Conservation (phyloP, 2,797 vertebrate genomes). For the Nasua narica region DNA sequence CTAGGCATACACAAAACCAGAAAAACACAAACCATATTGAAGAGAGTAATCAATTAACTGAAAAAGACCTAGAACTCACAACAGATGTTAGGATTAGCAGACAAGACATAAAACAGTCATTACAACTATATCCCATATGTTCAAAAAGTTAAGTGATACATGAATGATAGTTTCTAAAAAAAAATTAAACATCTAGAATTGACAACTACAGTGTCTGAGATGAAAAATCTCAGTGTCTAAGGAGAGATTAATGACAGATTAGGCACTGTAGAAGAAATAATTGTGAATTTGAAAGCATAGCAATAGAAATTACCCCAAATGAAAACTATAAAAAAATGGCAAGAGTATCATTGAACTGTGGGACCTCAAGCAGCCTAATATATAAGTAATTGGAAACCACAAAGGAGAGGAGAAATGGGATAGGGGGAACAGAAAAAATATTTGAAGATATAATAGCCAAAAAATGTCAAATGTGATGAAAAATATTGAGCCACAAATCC, state of each 20-base stretch:
- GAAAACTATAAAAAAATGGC: background rate
- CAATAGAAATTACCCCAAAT: background rate
- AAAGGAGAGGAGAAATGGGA: background rate
- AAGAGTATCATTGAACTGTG: background rate
- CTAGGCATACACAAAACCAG: background rate
- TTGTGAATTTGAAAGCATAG: background rate
- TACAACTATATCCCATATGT: background rate
- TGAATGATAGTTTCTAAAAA: background rate
- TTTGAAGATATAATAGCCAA: background rate
- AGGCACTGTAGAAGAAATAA: background rate
- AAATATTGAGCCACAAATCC: background rate
- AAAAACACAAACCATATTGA: background rate
- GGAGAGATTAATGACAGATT: background rate
- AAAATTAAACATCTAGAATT: background rate
- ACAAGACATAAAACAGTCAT: background rate
- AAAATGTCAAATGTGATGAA: background rate
- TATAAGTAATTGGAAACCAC: background rate
- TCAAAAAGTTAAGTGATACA: background rate
- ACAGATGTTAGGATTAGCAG: background rate
- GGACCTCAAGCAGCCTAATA: background rate
- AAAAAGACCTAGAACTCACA: background rate
- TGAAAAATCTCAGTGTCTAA: background rate
- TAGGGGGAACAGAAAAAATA: background rate
- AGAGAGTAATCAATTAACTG: background rate
- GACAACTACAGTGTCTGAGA: background rate